These are phyloP conservation scores for Notolepis coatsorum DNA, from an alignment of 2,797 vertebrate species.

Conservation along the genomic window DNA sequence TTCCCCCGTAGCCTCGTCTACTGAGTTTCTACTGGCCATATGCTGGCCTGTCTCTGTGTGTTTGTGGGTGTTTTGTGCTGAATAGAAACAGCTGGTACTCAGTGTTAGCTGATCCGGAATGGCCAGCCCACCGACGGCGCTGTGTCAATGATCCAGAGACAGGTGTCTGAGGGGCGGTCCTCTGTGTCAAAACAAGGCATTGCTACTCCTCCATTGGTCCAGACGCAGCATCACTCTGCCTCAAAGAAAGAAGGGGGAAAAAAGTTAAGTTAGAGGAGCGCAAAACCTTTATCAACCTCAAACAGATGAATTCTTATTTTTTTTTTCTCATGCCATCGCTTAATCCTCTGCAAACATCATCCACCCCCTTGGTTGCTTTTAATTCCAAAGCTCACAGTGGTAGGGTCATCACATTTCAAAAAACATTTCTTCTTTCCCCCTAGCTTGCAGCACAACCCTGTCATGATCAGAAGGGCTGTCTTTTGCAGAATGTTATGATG, in stretches of 20 bases:
- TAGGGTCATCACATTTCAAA: slow-evolving; percentile 25
- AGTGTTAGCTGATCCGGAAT: slow-evolving; percentile 53
- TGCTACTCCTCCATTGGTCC: slow-evolving; percentile 68
- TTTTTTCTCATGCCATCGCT: slow-evolving; percentile 2
- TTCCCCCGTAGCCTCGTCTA: slow-evolving; percentile 30
- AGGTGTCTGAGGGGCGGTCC: slow-evolving; percentile 42
- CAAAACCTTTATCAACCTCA: neutral
- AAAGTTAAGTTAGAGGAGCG: slow-evolving; percentile 8
- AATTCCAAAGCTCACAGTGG: neutral
- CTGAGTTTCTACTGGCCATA: slow-evolving; percentile 31
- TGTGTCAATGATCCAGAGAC: slow-evolving; percentile 54
- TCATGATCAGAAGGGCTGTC: slow-evolving; percentile 44
- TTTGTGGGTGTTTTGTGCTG: slow-evolving; percentile 70
- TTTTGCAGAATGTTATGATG: slow-evolving; percentile 61
- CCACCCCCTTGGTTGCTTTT: neutral
- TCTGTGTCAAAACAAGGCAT: slow-evolving; percentile 56
- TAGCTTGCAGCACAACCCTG: slow-evolving; percentile 38
- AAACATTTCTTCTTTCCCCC: slow-evolving; percentile 24
- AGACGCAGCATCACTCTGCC: slow-evolving; percentile 57
- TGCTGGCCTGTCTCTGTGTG: slow-evolving; percentile 30
- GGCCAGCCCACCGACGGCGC: slow-evolving; percentile 54
- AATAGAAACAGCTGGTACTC: slow-evolving; percentile 58
- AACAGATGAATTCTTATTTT: neutral
- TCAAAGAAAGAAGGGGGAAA: slow-evolving; percentile 12
- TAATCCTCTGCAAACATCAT: slow-evolving; percentile 16